Base-by-base conservation (phyloP, 2,888 invertebrate genomes). In the Lapara coniferarum region DNA sequence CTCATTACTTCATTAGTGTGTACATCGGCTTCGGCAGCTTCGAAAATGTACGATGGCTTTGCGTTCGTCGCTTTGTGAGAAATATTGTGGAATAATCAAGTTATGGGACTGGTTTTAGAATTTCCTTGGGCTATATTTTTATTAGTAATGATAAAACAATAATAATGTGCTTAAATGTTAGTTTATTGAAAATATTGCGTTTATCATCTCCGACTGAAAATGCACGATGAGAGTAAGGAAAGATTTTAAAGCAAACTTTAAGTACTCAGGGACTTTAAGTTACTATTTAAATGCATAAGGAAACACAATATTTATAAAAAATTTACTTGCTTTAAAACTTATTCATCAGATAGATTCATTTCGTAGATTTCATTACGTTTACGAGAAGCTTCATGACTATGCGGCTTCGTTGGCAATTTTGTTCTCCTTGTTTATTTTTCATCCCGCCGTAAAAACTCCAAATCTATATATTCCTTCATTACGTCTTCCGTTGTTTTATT, bases 351-450 rank as follows among this genome's bases (percentile, higher is more conserved):
- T 70, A 73, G 75, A 77, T 78, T 78, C 75, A 79, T 79, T 79
- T 77, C 67, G 71, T 74, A 73, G 77, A 77, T 77, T 79, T 77
- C 74, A 79, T 79, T 77, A 76, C 72, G 73, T 77, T 80, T 75
- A 79, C 74, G 75, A 78, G 77, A 74, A 71, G 74, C 75, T 71
- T 74, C 73, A 73, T 74, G 76, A 59, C 69, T 74, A 69, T 72
- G 74, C 69, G 73, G 73, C 71, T 74, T 74, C 67, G 52, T 68
- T 55, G 72, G 72, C 75, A 78, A 79, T 80, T 78, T 81, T 73
- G 74, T 74, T 77, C 73, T 70, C 70, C 37, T 68, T 78, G 76
- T 79, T 82, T 80, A 77, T 78, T 77, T 78, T 80, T 80, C 77
- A 78, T 78, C 77, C 74, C 71, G 63, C 74, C 78, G 70, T 78